Evolutionary conservation across 1,140 invertebrate species (phyloP), one percentile per base, ranked within the genome.

Genomic region (Ditylenchus dipsaci): DNA sequence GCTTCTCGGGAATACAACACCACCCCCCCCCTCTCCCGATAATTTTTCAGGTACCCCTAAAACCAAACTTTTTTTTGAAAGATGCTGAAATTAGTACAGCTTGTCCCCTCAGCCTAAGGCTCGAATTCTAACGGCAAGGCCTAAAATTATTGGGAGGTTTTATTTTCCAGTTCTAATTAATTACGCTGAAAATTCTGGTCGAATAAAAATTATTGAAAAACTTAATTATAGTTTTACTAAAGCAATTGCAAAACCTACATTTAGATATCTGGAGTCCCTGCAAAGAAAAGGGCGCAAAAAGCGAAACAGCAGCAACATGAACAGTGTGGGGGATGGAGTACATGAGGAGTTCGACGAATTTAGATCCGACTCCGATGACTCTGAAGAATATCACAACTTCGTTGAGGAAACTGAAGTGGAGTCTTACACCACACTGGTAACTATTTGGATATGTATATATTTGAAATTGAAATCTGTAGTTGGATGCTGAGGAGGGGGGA

Each of bases 321-420:
- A 56, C 53, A 61, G 67, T 69, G 68, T 68, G 29, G 47, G 75
- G 59, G 23, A 53, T 26, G 23, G 49, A 21, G 49, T 7, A 53
- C 49, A 53, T 15, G 49, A 53, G 8, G 49, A 53, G 15, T 53
- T 53, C 23, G 49, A 26, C 49, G 49, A 53, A 15, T 53, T 53
- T 17, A 19, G 15, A 53, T 53, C 49, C 8, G 49, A 78, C 30
- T 67, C 75, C 53, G 69, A 76, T 15, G 68, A 76, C 29, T 62
- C 63, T 5, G 78, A 80, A 49, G 68, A 67, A 13, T 49, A 68
- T 29, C 70, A 80, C 42, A 49, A 71, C 15, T 69, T 69, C 13
- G n/a, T 63, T 23, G 70, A 77, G 27, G 73, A 75, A 61, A 77
- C 76, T 33, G 74, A 76, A 30, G 23, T 79, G n/a, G 77, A 78